These are phyloP conservation scores for Cynopterus sphinx DNA, from an alignment of 2,797 vertebrate species.

Conservation along the genomic window DNA sequence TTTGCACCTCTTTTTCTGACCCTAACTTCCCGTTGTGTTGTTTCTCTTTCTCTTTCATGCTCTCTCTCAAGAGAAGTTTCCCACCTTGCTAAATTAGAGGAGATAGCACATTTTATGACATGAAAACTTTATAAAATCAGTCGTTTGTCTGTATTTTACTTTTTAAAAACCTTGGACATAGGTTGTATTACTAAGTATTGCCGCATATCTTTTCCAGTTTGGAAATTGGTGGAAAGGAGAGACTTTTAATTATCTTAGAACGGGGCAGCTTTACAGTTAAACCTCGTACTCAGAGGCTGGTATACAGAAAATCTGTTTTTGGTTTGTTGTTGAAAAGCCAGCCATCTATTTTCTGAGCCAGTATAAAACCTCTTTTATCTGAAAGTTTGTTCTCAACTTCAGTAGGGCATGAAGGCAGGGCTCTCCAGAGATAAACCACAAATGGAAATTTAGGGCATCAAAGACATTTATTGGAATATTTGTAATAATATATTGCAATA, in stretches of 20 bases:
- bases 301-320: constrained; percentile 40
- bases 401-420: neutral
- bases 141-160: constrained; percentile 26
- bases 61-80: constrained; percentile 15
- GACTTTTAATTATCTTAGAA: constrained; percentile 68
- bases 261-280: constrained; percentile 57
- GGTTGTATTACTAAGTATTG: neutral
- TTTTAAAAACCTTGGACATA: neutral
- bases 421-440: neutral
- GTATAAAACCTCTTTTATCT: neutral
- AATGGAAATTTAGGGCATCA: constrained; percentile 1
- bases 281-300: constrained; percentile 19
- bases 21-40: neutral
- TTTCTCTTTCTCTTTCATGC: neutral
- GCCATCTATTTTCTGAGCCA: neutral
- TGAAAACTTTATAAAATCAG: neutral
- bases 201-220: constrained; percentile 49
- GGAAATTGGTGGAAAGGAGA: constrained; percentile 42
- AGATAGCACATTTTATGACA: neutral
- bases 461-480: constrained; percentile 26
- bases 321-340: constrained; percentile 56
- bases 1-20: neutral
- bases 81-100: constrained; percentile 35
- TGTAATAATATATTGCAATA: neutral
- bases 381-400: constrained; percentile 38